These are phyloP conservation scores for Promerops cafer DNA, from an alignment of 2,113 vertebrate species.

Conservation along the genomic window DNA sequence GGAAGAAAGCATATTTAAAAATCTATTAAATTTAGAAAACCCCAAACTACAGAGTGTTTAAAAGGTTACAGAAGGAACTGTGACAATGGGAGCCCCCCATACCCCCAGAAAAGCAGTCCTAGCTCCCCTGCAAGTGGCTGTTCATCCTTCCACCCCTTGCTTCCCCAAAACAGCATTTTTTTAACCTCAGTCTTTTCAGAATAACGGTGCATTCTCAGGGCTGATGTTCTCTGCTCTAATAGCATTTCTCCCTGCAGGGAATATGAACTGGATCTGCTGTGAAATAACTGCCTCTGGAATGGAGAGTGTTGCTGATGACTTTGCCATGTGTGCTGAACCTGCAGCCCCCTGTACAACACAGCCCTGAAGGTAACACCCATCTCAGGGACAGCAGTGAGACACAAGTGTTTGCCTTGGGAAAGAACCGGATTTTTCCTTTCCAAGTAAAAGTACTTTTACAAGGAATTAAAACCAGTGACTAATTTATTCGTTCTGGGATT, in stretches of 20 bases:
- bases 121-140: not conserved
- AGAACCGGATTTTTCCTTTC: not conserved
- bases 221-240: not conserved
- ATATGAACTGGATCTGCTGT: constrained; percentile 78
- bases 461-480: not conserved
- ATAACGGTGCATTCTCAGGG: not conserved
- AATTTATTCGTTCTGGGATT: not conserved
- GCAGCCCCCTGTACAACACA: constrained; percentile 59
- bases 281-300: constrained; percentile 68
- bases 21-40: not conserved
- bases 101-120: not conserved
- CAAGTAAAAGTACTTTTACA: not conserved
- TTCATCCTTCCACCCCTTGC: not conserved
- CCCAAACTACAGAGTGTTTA: not conserved
- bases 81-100: not conserved
- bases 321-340: constrained; percentile 69
- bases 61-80: not conserved
- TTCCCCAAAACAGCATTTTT: not conserved
- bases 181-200: not conserved
- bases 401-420: not conserved
- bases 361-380: constrained; percentile 63
- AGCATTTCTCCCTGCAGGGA: constrained; percentile 65
- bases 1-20: not conserved
- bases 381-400: not conserved
- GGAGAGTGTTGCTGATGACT: constrained; percentile 70